Percentiles rank a stretch among this genome's conserved stretches.
Conservation (phyloP, 2,113 vertebrate species). For the Pachyramphus minor region DNA sequence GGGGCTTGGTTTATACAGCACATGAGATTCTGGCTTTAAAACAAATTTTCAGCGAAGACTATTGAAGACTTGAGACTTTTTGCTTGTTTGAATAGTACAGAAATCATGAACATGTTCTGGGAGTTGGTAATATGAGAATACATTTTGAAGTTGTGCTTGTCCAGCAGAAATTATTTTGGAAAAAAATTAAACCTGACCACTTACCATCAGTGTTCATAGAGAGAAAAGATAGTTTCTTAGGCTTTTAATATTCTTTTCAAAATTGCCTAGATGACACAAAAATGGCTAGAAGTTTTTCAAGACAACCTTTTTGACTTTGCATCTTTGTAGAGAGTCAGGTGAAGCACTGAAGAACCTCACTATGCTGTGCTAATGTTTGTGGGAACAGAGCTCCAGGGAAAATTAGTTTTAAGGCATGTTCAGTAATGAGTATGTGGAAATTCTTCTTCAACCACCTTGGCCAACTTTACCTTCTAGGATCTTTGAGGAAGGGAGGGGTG, state of each 20-base stretch:
- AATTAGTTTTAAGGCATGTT: not conserved
- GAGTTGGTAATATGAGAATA: not conserved
- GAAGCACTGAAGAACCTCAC: not conserved
- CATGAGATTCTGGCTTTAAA: not conserved
- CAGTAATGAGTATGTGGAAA: not conserved
- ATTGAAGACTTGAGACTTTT: not conserved
- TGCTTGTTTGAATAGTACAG: not conserved
- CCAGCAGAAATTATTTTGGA: constrained; percentile 82
- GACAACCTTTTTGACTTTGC: not conserved
- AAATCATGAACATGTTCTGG: not conserved
- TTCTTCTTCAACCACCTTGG: not conserved
- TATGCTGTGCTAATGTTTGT: not conserved
- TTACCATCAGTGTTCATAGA: constrained; percentile 76
- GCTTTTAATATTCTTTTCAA: constrained; percentile 42
- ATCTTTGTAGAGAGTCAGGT: not conserved
- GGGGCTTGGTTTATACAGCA: not conserved
- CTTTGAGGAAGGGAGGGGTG: not conserved
- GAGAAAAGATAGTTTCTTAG: constrained; percentile 76
- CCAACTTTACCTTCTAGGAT: not conserved
- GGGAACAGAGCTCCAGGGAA: not conserved
- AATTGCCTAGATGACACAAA: not conserved
- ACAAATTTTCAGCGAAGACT: not conserved
- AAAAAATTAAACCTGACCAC: constrained; percentile 79
- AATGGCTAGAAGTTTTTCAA: not conserved
- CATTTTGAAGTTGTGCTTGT: constrained; percentile 44